Base-by-base conservation (phyloP, 2,888 invertebrate genomes). In the Drosophila borealis region DNA sequence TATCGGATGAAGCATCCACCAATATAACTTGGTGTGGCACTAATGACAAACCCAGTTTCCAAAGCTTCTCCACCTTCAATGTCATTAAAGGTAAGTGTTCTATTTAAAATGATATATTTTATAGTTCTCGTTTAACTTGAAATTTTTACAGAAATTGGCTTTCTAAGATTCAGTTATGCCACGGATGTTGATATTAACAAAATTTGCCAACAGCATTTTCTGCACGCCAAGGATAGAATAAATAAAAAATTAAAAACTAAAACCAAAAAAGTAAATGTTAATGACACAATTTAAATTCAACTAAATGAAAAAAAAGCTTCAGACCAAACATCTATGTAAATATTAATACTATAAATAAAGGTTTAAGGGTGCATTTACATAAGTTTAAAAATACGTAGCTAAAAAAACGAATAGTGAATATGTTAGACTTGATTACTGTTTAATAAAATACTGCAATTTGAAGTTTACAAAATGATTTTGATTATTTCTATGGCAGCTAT, bases 141-240 rank as follows among this genome's bases (percentile, higher is more conserved):
- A 4, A 11, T 1, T 19, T 11, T 42, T 6, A 42, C 19, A 42
- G 42, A 42, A 42, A 42, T 42, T 5, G 17, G 42, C 5, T 42
- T 14, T 42, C 11, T 42, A 9, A 42, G 42, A 42, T 42, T 42
- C 17, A 10, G 42, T 19, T 17, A 42, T 42, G 42, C 42, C 19
- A 42, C 42, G 9, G 42, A 42, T 19, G 19, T 19, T 10, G 42
- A 42, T 42, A 11, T 42, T 2, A 25, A 45, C n/a, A 45, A 45
- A 45, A 45, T 21, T 45, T 25, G 25, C 4, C 21, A 13, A 4
- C 21, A 45, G 25, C 21, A 45, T 45, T 45, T 25, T 21, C 25
- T 21, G 45, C 45, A 45, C 9, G 25, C 45, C 45, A 25, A 25
- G 25, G 21, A 45, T 25, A 45, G 21, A 45, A 25, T 45, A 5